A percentile compares a stretch with the other conserved stretches of the same genome.
Evolutionary conservation across 2,888 invertebrate species (phyloP).

Genomic region (Ectemnius cavifrons): DNA sequence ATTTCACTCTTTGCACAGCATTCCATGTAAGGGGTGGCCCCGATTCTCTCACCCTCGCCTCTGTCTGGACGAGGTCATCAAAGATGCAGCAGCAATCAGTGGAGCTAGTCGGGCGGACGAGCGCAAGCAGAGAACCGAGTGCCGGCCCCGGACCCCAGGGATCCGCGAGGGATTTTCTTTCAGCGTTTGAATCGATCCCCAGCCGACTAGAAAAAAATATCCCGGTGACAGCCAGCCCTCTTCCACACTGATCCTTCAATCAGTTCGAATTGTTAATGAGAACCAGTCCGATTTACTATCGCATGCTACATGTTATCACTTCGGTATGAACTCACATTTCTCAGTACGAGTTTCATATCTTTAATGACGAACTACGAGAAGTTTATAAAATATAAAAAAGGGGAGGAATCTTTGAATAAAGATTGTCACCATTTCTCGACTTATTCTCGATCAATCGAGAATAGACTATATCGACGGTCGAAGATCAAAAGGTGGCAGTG

Average conservation of each 20-base stretch:
- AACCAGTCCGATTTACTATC: too few species aligned
- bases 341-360: too few species aligned
- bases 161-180: slow-evolving; percentile 72
- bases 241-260: too few species aligned
- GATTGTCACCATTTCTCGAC: slow-evolving; percentile 12
- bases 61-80: slow-evolving; percentile 77
- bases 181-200: slow-evolving; percentile 73
- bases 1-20: slow-evolving; percentile 74
- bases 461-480: slow-evolving; percentile 30
- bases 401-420: neutral
- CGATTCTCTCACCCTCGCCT: slow-evolving; percentile 60
- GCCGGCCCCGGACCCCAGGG: slow-evolving; percentile 61
- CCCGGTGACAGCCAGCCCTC: neutral
- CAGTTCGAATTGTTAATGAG: too few species aligned
- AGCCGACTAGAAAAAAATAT: slow-evolving; percentile 26
- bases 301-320: too few species aligned
- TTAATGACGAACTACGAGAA: too few species aligned
- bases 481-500: slow-evolving; percentile 44
- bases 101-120: slow-evolving; percentile 73
- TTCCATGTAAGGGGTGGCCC: slow-evolving; percentile 64
- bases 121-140: slow-evolving; percentile 59
- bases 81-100: slow-evolving; percentile 78
- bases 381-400: neutral
- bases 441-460: slow-evolving; percentile 45
- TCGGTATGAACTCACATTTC: too few species aligned